Conservation (phyloP, 2,113 vertebrate species). For the Upupa epops region DNA sequence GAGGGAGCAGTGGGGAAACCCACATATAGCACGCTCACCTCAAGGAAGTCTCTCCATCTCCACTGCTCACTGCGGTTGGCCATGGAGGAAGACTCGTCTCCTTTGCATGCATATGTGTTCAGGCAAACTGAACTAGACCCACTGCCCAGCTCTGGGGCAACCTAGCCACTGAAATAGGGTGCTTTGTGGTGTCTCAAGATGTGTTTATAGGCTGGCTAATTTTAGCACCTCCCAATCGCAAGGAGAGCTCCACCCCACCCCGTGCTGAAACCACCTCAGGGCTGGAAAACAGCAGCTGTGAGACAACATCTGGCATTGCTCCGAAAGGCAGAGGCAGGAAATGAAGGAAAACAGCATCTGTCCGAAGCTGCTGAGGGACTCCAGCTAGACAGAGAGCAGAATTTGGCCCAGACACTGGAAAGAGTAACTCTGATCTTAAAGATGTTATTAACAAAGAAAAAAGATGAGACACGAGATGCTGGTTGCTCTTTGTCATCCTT, state of each 20-base stretch:
- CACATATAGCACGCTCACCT: fast-evolving
- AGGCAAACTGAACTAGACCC: not conserved
- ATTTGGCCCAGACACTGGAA: not conserved
- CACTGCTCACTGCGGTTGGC: not conserved
- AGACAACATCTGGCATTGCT: not conserved
- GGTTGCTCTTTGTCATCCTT: not conserved
- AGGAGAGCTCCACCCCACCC: not conserved
- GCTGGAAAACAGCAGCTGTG: not conserved
- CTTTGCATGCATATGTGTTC: fast-evolving
- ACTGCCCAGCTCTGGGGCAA: fast-evolving
- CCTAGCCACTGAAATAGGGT: not conserved
- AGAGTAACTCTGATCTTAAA: not conserved
- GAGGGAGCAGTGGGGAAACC: not conserved
- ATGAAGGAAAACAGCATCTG: not conserved
- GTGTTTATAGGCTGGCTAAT: not conserved
- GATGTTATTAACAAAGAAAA: not conserved
- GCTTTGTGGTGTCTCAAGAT: not conserved
- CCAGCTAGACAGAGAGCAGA: not conserved
- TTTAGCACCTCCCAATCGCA: not conserved
- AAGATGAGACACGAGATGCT: not conserved
- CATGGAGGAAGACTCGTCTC: not conserved
- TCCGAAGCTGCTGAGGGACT: not conserved
- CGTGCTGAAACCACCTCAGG: not conserved
- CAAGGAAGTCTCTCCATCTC: not conserved
- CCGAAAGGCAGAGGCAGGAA: not conserved